A percentile compares a stretch with the other conserved stretches of the same genome.
Conservation (phyloP, 2,888 invertebrate genomes). For the Dexiosoma caninum region DNA sequence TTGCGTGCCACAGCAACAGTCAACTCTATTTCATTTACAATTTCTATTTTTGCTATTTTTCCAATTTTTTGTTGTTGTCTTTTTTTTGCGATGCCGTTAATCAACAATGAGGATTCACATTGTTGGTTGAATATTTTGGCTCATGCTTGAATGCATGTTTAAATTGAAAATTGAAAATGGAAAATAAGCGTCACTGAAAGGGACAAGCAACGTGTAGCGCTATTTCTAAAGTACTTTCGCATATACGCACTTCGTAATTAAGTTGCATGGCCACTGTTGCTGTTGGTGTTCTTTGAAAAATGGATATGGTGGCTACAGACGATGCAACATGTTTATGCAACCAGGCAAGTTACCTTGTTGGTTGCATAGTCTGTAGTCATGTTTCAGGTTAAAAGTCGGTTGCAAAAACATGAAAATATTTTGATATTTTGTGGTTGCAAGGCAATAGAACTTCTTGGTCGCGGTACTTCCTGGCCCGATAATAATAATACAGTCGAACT, state of each 20-base stretch:
- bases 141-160: conserved; percentile 51
- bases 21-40: conserved; percentile 16
- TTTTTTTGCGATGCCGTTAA: conserved; percentile 26
- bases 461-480: too few species aligned
- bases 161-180: conserved; percentile 61
- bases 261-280: conserved; percentile 39
- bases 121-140: conserved; percentile 49
- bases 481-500: too few species aligned
- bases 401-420: too few species aligned
- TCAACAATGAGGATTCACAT: conserved; percentile 58
- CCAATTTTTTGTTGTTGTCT: neutral
- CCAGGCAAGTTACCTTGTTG: too few species aligned
- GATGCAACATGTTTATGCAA: too few species aligned
- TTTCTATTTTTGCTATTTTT: neutral
- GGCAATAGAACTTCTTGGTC: too few species aligned
- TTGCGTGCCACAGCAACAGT: conserved; percentile 43
- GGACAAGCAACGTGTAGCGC: neutral
- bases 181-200: conserved; percentile 33
- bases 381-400: too few species aligned
- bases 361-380: too few species aligned
- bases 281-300: too few species aligned
- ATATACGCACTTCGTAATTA: conserved; percentile 18
- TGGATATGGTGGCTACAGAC: too few species aligned
- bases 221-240: neutral
- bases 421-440: too few species aligned